These are phyloP conservation scores for Pecten maximus DNA, from an alignment of 2,888 invertebrate species.

Conservation along the genomic window DNA sequence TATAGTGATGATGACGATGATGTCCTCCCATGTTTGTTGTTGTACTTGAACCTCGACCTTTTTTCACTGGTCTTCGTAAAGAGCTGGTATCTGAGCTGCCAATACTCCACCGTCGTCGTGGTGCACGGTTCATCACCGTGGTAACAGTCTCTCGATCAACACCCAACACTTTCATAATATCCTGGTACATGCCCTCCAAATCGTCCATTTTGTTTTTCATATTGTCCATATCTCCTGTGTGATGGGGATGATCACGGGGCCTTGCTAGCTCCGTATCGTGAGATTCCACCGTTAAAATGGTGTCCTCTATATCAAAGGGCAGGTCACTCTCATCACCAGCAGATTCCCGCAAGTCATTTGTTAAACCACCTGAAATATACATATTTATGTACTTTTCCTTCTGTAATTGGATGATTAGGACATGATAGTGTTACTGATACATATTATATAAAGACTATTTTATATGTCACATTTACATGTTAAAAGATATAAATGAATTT, in stretches of 20 bases:
- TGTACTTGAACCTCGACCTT: slow-evolving; percentile 38
- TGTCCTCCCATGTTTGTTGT: slow-evolving; percentile 39
- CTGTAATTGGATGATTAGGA: too few species aligned
- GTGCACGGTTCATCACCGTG: slow-evolving; percentile 17
- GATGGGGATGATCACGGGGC: slow-evolving; percentile 52
- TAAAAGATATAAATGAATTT: too few species aligned
- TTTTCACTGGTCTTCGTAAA: slow-evolving; percentile 60
- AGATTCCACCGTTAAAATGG: slow-evolving; percentile 74
- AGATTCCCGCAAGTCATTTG: slow-evolving; percentile 66
- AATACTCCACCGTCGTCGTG: slow-evolving; percentile 73
- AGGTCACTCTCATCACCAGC: slow-evolving; percentile 70
- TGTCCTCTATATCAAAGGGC: slow-evolving; percentile 76
- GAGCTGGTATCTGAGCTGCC: slow-evolving; percentile 76
- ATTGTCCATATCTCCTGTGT: slow-evolving; percentile 57
- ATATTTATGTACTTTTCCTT: not conserved
- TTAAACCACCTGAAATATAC: slow-evolving; percentile 57
- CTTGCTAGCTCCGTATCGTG: slow-evolving; percentile 64
- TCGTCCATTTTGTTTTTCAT: slow-evolving; percentile 73
- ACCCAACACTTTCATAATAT: slow-evolving; percentile 70
- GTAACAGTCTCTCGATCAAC: slow-evolving; percentile 61
- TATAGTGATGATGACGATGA: slow-evolving; percentile 57
- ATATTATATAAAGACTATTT: too few species aligned
- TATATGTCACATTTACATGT: too few species aligned
- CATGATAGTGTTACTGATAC: too few species aligned
- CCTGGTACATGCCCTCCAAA: slow-evolving; percentile 77